phyloP scores from a whole-genome alignment of 2,113 vertebrate species.

The Hucho hucho region DNA sequence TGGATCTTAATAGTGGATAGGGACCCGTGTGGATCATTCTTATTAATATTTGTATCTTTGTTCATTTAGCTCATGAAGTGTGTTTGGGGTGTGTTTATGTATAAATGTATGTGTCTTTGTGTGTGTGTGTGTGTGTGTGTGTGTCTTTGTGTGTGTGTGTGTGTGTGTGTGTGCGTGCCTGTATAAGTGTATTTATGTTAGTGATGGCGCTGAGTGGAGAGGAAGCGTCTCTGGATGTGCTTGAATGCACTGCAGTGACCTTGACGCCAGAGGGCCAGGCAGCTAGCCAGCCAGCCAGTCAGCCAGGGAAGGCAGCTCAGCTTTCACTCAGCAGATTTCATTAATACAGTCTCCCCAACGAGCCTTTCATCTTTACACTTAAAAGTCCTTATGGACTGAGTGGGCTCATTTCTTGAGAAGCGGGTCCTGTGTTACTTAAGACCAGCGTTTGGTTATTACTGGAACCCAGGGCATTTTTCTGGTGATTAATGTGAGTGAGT shows the following conservation, averaged over 20 bases:
- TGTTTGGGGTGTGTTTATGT: background rate
- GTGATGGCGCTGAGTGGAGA: constrained; percentile 16
- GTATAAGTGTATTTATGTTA: background rate
- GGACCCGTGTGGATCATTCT: no score
- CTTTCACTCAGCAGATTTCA: constrained; percentile 70
- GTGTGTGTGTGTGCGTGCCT: no score
- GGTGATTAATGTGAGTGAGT: constrained; percentile 62
- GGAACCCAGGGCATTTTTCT: constrained; percentile 34
- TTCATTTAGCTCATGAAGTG: background rate
- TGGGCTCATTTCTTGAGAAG: constrained; percentile 31
- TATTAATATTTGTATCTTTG: constrained; percentile 14
- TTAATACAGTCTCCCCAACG: constrained; percentile 67
- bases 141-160: no score
- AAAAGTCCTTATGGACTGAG: constrained; percentile 50
- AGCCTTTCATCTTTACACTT: constrained; percentile 70
- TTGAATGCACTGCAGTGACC: constrained; percentile 33
- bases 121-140: constrained; percentile 19
- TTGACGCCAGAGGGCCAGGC: constrained; percentile 18
- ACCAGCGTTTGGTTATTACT: constrained; percentile 52
- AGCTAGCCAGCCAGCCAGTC: constrained; percentile 11
- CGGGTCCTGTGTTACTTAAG: constrained; percentile 35
- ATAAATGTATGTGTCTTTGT: background rate
- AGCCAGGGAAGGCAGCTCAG: constrained; percentile 30
- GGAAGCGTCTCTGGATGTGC: background rate
- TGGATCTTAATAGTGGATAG: no score